Base-by-base conservation (phyloP, 2,888 invertebrate species). In the Drosophila tanythrix region DNA sequence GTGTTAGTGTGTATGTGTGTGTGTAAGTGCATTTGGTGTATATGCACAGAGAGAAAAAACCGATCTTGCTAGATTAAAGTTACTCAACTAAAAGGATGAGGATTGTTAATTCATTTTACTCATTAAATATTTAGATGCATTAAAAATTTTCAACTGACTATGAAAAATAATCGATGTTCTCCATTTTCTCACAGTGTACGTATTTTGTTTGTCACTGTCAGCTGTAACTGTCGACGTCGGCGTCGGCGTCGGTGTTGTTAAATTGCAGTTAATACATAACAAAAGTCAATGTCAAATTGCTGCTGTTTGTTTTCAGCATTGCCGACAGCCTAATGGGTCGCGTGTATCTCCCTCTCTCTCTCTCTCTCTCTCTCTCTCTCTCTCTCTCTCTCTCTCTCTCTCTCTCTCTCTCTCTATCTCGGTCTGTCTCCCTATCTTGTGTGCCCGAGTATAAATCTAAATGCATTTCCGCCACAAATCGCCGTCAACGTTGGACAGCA, bases 261-360 rank as follows among this genome's bases (percentile, higher is more conserved):
- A 83, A 90, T 55, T 74, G 87, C 84, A 83, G 72, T 83, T 86
- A 89, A 79, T 71, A 43, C 76, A 67, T 29, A 74, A 89, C 89
- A 77, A 81, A 90, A 83, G 87, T 83, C 86, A 87, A 87, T 87
- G 86, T 74, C 89, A 83, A 75, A 63, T 60, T 68, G 67, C 67
- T 62, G 79, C 69, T 46, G 40, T 64, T 69, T 60, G 56, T 58
- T 58, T 55, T 33, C 51, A 46, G 36, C 46, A 27, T 57, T 82
- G 85, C 67, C 72, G 74, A 69, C 82, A 74, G 65, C 43, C 66
- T 82, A 80, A 80, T 82, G 82, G 79, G 67, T n/a, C 58, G 27
- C 57, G 48, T 46, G 38, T 36, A 46, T 46, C 15, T 56, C 59
- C 52, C 40, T 10, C 25, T 70, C 10, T 55, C 46, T 48, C 15